Conservation (phyloP, 2,797 vertebrate genomes). For the Petrocephalus sullivani region DNA sequence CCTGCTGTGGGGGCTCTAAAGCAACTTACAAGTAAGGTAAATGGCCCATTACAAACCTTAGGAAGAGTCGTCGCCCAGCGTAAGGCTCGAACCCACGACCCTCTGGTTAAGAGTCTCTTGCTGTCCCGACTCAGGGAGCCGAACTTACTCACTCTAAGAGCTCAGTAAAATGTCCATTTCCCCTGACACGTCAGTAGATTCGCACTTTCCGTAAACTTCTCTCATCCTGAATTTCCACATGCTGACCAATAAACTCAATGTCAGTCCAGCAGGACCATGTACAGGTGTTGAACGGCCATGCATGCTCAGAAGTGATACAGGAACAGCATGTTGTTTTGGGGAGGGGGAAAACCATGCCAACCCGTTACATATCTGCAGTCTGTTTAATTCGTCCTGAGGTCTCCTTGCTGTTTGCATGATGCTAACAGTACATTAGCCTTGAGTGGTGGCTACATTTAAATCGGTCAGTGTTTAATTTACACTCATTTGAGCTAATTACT, state of each 20-base stretch:
- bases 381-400: background rate
- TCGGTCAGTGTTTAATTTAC: background rate
- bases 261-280: background rate
- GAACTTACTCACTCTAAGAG: background rate
- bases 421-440: conserved; percentile 4
- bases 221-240: background rate
- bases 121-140: background rate
- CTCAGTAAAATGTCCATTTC: background rate
- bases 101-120: background rate
- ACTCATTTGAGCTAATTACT: background rate
- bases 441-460: background rate
- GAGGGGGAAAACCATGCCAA: too few relatives aligned
- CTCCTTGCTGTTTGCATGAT: conserved; percentile 10
- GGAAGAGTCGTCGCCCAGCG: background rate
- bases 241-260: background rate
- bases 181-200: background rate
- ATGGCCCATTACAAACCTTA: background rate
- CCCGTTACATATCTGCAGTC: background rate
- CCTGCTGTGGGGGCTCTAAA: background rate
- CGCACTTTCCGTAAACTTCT: conserved; percentile 15
- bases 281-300: background rate
- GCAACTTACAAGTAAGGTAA: background rate
- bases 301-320: background rate
- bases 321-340: background rate
- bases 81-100: background rate